Evolutionary conservation across 2,797 vertebrate species (phyloP).

Genomic region (Alcedo quadribrachys): DNA sequence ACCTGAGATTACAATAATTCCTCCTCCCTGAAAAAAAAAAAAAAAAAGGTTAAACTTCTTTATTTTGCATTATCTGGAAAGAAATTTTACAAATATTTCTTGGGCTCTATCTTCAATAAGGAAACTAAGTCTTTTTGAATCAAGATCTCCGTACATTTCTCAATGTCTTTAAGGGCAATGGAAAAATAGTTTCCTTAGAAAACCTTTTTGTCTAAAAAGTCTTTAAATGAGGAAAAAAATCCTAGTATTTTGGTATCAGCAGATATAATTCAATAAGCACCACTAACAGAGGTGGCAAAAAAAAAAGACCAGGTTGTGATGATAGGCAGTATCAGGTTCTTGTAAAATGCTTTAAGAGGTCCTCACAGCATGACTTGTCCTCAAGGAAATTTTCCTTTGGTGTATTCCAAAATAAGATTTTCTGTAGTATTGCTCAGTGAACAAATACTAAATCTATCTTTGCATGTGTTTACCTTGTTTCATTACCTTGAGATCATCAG

Average conservation of each 20-base stretch:
- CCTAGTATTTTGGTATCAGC: not conserved
- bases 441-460: not conserved
- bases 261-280: not conserved
- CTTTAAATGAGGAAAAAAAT: not conserved
- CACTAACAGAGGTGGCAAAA: not conserved
- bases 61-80: not conserved
- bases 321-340: not conserved
- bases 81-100: not conserved
- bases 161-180: not conserved
- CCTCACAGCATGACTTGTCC: not conserved
- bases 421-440: not conserved
- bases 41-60: not conserved
- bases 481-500: not conserved
- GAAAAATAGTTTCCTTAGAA: not conserved
- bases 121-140: not conserved
- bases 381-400: not conserved
- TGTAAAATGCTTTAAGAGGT: not conserved
- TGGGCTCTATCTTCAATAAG: not conserved
- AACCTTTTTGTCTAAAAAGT: not conserved
- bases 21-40: too few relatives aligned
- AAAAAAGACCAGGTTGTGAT: not conserved
- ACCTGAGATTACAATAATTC: not conserved
- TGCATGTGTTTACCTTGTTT: not conserved
- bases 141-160: not conserved
- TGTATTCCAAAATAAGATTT: not conserved